phyloP scores from a whole-genome alignment of 2,888 invertebrate species.

The Eristalis tenax region DNA sequence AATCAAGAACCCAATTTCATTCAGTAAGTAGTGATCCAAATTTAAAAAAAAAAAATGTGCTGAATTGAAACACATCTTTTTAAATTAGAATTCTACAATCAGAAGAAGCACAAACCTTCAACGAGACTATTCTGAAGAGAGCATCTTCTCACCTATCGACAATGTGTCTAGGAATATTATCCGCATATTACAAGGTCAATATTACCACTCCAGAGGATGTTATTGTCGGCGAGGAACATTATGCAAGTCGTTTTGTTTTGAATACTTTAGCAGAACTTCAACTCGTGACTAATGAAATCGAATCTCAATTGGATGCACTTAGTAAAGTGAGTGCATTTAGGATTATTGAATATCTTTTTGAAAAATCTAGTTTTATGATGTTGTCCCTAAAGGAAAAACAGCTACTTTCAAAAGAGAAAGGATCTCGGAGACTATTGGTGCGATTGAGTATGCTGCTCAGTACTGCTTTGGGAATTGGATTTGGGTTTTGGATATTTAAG shows the following conservation, averaged over 20 bases:
- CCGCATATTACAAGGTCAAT: constrained; percentile 78
- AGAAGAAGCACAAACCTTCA: constrained; percentile 74
- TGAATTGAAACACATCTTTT: neutral
- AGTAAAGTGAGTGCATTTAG: constrained; percentile 70
- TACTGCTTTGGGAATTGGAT: constrained; percentile 28
- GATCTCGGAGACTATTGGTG: neutral
- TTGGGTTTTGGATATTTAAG: constrained; percentile 58
- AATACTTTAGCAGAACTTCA: constrained; percentile 78
- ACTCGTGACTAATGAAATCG: constrained; percentile 75
- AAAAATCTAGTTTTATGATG: neutral
- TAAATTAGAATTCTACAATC: constrained; percentile 73
- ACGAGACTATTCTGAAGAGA: constrained; percentile 76
- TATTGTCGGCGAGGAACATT: constrained; percentile 79
- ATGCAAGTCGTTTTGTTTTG: constrained; percentile 79
- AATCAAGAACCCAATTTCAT: constrained; percentile 77
- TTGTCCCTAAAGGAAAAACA: constrained; percentile 18
- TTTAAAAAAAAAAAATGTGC: neutral
- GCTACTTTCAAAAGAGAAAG: neutral
- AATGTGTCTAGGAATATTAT: constrained; percentile 77
- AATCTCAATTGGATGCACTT: constrained; percentile 75
- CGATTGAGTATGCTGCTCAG: constrained; percentile 22
- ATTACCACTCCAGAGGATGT: constrained; percentile 78
- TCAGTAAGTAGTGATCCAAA: constrained; percentile 68
- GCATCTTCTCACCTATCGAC: constrained; percentile 76
- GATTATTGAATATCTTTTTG: neutral